A percentile compares a stretch with the other conserved stretches of the same genome.
phyloP scores from a whole-genome alignment of 2,113 vertebrate genomes.

The Manacus vitellinus region DNA sequence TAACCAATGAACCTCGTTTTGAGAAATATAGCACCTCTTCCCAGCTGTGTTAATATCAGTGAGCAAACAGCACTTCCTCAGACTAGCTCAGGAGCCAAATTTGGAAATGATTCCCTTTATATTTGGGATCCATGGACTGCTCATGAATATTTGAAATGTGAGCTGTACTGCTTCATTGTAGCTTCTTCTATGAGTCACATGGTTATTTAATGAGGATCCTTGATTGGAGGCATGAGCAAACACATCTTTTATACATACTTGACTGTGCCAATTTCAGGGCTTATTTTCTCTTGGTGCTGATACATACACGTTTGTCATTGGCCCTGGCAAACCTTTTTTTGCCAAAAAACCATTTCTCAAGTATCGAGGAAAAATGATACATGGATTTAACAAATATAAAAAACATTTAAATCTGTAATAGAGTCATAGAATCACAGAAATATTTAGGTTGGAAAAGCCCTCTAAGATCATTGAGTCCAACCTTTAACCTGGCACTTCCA shows the following conservation, averaged over 20 bases:
- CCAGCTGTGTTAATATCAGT: not conserved
- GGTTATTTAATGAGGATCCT: not conserved
- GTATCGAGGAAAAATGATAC: not conserved
- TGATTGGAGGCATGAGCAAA: constrained; percentile 10
- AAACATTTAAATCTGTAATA: not conserved
- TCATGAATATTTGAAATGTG: not conserved
- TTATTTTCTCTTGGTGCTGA: not conserved
- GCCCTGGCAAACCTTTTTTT: not conserved
- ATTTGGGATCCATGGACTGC: not conserved
- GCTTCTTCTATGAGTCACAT: constrained; percentile 2
- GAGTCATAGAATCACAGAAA: not conserved
- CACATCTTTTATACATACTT: not conserved
- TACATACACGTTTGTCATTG: not conserved
- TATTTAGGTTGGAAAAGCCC: not conserved
- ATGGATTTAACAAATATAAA: not conserved
- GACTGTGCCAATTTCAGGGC: not conserved
- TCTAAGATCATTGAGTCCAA: not conserved
- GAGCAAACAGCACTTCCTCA: not conserved
- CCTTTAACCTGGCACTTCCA: not conserved
- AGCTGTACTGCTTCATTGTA: constrained; percentile 15
- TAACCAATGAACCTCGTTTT: not conserved
- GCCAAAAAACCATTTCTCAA: not conserved
- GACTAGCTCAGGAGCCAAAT: not conserved
- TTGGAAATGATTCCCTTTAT: not conserved
- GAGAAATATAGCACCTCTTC: not conserved